Evolutionary conservation across 2,797 vertebrate species (phyloP).

Genomic region (Phrynocephalus guinanensis): DNA sequence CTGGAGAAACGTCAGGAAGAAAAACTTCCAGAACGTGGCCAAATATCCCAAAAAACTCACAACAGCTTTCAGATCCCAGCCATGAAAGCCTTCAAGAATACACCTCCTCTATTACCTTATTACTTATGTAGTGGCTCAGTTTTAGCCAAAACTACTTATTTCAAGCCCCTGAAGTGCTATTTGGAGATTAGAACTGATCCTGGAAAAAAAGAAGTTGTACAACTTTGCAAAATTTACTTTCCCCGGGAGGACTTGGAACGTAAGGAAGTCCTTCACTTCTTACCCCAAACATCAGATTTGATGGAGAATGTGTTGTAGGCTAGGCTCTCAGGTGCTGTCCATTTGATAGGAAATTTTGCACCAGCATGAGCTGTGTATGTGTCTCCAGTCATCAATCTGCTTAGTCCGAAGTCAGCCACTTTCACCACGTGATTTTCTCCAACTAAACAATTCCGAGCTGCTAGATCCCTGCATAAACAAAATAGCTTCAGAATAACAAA

Average conservation of each 20-base stretch:
- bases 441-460: constrained; percentile 96
- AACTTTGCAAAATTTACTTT: not conserved
- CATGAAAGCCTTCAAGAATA: no score
- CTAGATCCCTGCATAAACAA: constrained; percentile 88
- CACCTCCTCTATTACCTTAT: no score
- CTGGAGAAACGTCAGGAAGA: no score
- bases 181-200: not conserved
- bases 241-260: not conserved
- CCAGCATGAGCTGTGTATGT: constrained; percentile 98
- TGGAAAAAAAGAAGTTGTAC: not conserved
- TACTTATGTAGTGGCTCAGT: not conserved
- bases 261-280: constrained; percentile 58
- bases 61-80: no score
- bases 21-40: no score
- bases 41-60: no score
- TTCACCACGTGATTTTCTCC: constrained; percentile 98
- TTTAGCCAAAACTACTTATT: not conserved
- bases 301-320: constrained; percentile 99
- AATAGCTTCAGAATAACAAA: constrained; percentile 1
- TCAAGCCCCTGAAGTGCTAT: not conserved
- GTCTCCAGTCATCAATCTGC: constrained; percentile 97
- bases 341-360: constrained; percentile 99
- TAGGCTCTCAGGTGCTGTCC: constrained; percentile 97
- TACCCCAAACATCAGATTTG: constrained; percentile 98
- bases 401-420: constrained; percentile 97